phyloP scores from a whole-genome alignment of 2,113 vertebrate species.

The Ptyas mucosa region DNA sequence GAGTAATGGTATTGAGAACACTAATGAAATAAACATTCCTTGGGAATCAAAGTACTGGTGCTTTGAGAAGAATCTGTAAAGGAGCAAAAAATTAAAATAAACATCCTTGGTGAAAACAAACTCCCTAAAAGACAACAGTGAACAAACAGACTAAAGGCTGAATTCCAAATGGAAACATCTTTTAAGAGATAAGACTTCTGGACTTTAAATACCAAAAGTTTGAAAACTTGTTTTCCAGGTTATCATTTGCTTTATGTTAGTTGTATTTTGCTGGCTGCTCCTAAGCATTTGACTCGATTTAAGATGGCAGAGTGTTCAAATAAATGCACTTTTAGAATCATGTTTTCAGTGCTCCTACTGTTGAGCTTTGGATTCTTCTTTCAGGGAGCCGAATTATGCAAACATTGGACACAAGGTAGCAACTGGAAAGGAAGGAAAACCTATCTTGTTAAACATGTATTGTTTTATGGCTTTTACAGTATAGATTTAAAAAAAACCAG shows the following conservation, averaged over 20 bases:
- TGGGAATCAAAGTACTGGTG: constrained; percentile 96
- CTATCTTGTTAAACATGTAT: background rate
- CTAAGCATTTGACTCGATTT: background rate
- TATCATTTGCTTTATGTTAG: background rate
- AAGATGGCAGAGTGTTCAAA: background rate
- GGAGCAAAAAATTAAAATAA: constrained; percentile 16
- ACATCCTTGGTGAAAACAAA: background rate
- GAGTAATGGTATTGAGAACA: constrained; percentile 86
- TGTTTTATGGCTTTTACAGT: too few species aligned
- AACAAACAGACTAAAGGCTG: background rate
- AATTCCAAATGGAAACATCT: background rate
- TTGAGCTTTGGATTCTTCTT: background rate
- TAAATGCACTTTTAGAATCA: background rate
- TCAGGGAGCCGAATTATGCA: background rate
- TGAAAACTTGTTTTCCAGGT: background rate
- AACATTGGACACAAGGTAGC: background rate
- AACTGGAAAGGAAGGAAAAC: background rate
- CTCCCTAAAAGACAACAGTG: background rate
- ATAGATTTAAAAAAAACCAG: too few species aligned
- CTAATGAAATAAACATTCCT: constrained; percentile 95
- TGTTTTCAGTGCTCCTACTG: background rate
- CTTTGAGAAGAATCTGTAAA: constrained; percentile 82
- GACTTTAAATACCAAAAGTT: background rate
- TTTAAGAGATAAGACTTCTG: background rate
- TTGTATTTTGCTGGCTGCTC: background rate